Percentiles rank a stretch among this genome's conserved stretches.
phyloP scores from a whole-genome alignment of 2,113 vertebrate species.

The Oreochromis spilurus region DNA sequence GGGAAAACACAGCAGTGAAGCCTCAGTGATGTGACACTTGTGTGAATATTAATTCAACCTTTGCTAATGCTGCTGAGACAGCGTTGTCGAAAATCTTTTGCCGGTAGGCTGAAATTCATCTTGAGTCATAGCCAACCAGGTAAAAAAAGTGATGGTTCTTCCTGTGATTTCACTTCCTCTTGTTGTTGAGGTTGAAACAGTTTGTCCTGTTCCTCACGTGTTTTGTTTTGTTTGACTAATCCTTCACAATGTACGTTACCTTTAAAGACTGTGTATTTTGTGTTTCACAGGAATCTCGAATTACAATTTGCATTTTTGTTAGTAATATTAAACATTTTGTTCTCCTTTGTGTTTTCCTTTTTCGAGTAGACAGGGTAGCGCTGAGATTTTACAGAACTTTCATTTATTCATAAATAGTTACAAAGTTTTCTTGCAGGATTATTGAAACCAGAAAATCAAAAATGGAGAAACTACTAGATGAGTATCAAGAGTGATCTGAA shows the following conservation, averaged over 20 bases:
- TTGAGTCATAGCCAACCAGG: slow-evolving; percentile 5
- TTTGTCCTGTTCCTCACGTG: neutral
- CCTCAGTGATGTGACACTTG: neutral
- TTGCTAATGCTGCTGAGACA: neutral
- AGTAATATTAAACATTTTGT: neutral
- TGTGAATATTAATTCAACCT: neutral
- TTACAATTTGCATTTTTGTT: neutral
- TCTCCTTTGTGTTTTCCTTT: neutral
- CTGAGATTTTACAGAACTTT: neutral
- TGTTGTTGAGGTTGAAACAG: slow-evolving; percentile 7
- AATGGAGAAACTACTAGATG: neutral
- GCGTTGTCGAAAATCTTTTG: neutral
- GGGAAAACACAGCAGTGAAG: slow-evolving; percentile 6
- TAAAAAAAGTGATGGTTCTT: slow-evolving; percentile 22
- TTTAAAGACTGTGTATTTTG: neutral
- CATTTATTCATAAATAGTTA: neutral
- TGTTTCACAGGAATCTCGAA: neutral
- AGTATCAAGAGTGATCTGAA: neutral
- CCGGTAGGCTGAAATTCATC: neutral
- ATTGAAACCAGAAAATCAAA: neutral
- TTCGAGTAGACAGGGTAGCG: neutral
- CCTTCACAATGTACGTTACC: neutral
- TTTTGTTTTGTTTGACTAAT: neutral
- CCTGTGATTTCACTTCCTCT: slow-evolving; percentile 49
- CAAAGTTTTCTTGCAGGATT: neutral